phyloP scores from a whole-genome alignment of 2,888 invertebrate species.

The Sarcophaga caerulescens region DNA sequence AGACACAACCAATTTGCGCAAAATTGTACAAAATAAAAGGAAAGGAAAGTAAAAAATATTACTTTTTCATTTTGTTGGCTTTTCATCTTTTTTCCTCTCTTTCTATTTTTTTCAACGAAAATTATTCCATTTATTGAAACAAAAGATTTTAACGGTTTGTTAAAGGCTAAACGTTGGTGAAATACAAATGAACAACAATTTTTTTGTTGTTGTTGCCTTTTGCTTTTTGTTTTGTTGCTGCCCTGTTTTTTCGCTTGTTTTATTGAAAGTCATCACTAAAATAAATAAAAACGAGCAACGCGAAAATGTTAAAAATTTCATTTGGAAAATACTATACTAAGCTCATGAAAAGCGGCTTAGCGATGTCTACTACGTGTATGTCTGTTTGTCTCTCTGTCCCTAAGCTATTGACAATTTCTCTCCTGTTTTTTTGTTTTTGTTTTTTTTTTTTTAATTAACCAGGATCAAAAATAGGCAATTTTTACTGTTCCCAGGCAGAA shows the following conservation, averaged over 20 bases:
- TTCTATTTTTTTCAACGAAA: no score
- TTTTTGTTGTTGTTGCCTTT: background rate
- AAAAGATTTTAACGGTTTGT: constrained; percentile 63
- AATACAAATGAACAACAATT: constrained; percentile 36
- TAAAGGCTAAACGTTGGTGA: constrained; percentile 51
- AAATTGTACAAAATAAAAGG: constrained; percentile 57
- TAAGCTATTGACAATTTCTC: no score
- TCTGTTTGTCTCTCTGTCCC: background rate
- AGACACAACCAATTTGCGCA: constrained; percentile 65
- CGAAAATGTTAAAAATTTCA: constrained; percentile 6
- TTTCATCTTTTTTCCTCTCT: no score
- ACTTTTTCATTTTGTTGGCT: no score
- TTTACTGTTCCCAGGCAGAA: no score
- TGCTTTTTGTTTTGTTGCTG: background rate
- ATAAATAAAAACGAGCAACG: background rate
- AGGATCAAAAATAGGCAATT: no score
- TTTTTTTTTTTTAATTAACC: no score
- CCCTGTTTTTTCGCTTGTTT: no score
- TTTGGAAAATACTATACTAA: constrained; percentile 3
- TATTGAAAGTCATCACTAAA: no score
- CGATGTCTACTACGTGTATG: background rate
- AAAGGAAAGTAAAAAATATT: no score
- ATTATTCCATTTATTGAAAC: constrained; percentile 61
- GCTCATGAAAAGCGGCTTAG: constrained; percentile 2
- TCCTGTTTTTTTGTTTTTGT: no score